These are phyloP conservation scores for Hydractinia echinata DNA, from an alignment of 30 jellyfish, hydroid and myxozoan species.

Conservation along the genomic window DNA sequence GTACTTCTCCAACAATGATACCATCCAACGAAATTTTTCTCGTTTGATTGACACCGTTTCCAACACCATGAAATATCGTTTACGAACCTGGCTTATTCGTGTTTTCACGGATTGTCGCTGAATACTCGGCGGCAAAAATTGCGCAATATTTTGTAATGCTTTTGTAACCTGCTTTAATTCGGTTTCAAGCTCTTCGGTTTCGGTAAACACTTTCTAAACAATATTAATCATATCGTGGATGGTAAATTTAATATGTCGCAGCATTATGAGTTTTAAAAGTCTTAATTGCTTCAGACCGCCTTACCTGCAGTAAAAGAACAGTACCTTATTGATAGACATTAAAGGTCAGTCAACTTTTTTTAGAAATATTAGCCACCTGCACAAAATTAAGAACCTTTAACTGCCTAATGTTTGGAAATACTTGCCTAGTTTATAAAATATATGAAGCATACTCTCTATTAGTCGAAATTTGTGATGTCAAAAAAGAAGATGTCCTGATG, in stretches of 20 bases:
- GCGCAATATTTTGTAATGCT: slow-evolving; percentile 56
- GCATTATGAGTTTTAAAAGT: neutral
- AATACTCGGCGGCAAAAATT: slow-evolving; percentile 62
- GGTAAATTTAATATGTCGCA: neutral
- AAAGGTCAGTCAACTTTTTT: neutral
- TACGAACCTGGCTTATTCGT: slow-evolving; percentile 45
- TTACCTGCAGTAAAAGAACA: too few species aligned
- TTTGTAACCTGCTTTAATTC: slow-evolving; percentile 41
- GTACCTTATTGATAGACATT: too few species aligned
- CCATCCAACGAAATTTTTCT: slow-evolving; percentile 43
- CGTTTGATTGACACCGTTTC: slow-evolving; percentile 34
- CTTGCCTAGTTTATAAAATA: too few species aligned
- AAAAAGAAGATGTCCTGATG: too few species aligned
- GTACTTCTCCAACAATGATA: slow-evolving; percentile 55
- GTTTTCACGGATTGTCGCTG: slow-evolving; percentile 46
- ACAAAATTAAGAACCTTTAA: too few species aligned
- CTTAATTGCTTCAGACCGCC: too few species aligned
- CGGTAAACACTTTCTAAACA: slow-evolving; percentile 43
- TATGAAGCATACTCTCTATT: too few species aligned
- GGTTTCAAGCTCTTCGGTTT: slow-evolving; percentile 43
- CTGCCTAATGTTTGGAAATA: too few species aligned
- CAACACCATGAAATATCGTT: slow-evolving; percentile 40
- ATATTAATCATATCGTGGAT: neutral
- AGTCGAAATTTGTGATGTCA: too few species aligned
- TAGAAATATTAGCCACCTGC: too few species aligned